phyloP scores from a whole-genome alignment of 1,140 invertebrate genomes.

The Brachionus koreanus region DNA sequence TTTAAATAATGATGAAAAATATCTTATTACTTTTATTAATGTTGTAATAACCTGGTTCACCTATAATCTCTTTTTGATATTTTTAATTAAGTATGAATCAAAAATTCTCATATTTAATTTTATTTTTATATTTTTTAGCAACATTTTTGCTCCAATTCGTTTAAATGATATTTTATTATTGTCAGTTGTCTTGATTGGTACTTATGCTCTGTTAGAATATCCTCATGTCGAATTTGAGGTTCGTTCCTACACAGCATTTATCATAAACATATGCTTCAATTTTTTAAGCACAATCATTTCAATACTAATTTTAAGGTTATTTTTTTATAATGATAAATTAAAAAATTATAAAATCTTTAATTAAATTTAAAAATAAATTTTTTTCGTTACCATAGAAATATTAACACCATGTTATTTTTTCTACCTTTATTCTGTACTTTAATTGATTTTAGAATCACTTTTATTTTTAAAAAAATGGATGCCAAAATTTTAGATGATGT shows the following conservation, averaged over 20 bases:
- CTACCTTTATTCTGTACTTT: background rate
- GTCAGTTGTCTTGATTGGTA: background rate
- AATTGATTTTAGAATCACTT: background rate
- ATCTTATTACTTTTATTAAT: background rate
- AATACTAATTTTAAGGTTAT: background rate
- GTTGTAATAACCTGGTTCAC: background rate
- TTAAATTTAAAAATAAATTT: background rate
- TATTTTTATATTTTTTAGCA: background rate
- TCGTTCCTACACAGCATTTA: background rate
- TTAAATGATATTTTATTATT: background rate
- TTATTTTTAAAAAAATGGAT: background rate
- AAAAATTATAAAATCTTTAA: background rate
- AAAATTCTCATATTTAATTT: background rate
- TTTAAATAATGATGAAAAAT: background rate
- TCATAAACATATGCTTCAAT: background rate
- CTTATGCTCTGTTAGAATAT: background rate
- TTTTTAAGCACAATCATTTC: background rate
- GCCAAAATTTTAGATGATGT: background rate
- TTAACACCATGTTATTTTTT: background rate
- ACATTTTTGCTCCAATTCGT: background rate
- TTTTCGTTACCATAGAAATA: background rate
- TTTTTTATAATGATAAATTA: conserved; percentile 6
- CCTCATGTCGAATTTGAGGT: background rate
- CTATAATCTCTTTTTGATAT: background rate
- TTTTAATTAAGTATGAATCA: background rate